Conservation (phyloP, 2,113 vertebrate genomes). For the Irena cyanogastra region DNA sequence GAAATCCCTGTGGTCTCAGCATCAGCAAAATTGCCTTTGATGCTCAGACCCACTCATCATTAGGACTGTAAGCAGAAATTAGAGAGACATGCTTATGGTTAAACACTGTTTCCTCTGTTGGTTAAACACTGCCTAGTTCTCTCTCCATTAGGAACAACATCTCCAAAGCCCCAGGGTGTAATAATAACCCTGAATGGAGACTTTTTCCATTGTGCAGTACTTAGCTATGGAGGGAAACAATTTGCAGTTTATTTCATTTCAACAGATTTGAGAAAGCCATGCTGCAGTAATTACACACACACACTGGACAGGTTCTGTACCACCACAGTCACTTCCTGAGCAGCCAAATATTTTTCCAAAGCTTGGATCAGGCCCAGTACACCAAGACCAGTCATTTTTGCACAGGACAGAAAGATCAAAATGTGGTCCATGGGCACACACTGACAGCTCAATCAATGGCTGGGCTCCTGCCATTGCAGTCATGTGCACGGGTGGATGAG, state of each 20-base stretch:
- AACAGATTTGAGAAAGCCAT: not conserved
- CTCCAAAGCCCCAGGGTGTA: not conserved
- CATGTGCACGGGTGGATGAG: not conserved
- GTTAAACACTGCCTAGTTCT: conserved; percentile 25
- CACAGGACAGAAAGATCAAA: not conserved
- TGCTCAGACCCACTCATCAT: not conserved
- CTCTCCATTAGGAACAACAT: not conserved
- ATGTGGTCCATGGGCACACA: not conserved
- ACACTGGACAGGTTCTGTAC: not conserved
- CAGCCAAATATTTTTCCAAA: not conserved
- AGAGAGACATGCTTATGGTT: conserved; percentile 2
- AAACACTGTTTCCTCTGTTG: conserved; percentile 33
- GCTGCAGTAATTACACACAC: not conserved
- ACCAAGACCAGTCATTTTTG: not conserved
- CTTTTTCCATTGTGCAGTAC: not conserved
- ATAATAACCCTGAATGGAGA: not conserved
- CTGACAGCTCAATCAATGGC: not conserved
- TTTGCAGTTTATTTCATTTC: not conserved
- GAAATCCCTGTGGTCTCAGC: not conserved
- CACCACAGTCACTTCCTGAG: rapidly evolving
- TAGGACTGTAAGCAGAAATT: conserved; percentile 10
- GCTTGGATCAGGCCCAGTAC: not conserved
- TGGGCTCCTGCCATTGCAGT: not conserved
- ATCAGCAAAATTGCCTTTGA: conserved; percentile 9
- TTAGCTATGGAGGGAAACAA: not conserved